Evolutionary conservation across 1,140 invertebrate species (phyloP), one percentile per base, ranked within the genome.

Genomic region (Zaprionus capensis): DNA sequence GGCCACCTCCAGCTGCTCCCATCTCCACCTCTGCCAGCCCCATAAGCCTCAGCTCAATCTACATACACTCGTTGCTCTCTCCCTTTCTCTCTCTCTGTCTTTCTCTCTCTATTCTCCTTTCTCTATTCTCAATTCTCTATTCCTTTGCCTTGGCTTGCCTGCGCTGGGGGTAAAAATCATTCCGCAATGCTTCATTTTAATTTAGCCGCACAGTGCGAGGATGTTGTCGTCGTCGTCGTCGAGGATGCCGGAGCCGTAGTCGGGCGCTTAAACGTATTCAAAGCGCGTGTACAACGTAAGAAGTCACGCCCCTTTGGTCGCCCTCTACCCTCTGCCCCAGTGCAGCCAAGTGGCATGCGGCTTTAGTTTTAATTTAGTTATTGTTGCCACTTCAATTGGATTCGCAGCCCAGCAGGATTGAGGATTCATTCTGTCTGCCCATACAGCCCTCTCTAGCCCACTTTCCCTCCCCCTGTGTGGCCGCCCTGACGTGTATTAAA

Each of bases 361-460:
- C 71, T 71, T 78, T 82, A 87, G 80, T 86, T 86, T 86, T 86
- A 86, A 86, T 86, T 86, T 86, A 86, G 80, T 87, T 86, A 86
- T 86, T 86, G 82, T 86, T 86, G 83, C 83, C 80, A 84, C 80
- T 86, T 87, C 83, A 87, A 87, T 86, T 78, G 76, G 65, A 71
- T 72, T 55, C 74, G 51, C 53, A 44, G 36, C 55, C 71, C 62
- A 64, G 80, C 46, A 69, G 58, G n/a, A 44, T 20, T 20, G 9
- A 56, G 31, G 28, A 57, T 14, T 57, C 22, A 44, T 44, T n/a
- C 59, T 41, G 38, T 38, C 53, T 22, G 14, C 68, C 75, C 70
- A 14, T 31, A 0, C 28, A 31, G 28, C 53, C 12, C 53, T 58
- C 24, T 57, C 15, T 22, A n/a, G 38, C 36, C 15, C 41, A 14